Conservation (phyloP, 2,797 vertebrate species). For the Erithacus rubecula region DNA sequence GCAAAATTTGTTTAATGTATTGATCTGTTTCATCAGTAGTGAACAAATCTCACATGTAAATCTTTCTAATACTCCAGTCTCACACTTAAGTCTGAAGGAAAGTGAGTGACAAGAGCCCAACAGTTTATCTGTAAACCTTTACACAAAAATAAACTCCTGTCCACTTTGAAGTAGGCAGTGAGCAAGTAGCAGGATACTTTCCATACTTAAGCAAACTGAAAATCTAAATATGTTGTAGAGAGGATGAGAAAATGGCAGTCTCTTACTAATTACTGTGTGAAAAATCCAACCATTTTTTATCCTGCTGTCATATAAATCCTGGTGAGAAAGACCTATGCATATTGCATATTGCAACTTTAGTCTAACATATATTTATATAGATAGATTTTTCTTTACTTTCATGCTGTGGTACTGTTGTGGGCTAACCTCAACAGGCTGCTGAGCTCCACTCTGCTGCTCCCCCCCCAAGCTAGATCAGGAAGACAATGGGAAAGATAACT, state of each 20-base stretch:
- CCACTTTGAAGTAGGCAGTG: not conserved
- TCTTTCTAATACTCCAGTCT: not conserved
- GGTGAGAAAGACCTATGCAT: not conserved
- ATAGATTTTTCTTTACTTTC: not conserved
- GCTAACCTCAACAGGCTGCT: not conserved
- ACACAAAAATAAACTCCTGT: not conserved
- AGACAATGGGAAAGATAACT: not conserved
- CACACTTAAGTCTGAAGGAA: not conserved
- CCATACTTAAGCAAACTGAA: not conserved
- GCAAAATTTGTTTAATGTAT: not conserved
- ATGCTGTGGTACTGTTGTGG: not conserved
- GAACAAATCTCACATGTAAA: not conserved
- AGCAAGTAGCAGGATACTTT: not conserved
- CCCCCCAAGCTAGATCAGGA: fast-evolving
- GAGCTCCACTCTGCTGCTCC: not conserved
- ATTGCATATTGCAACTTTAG: not conserved
- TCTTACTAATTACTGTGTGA: not conserved
- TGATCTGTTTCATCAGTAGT: not conserved
- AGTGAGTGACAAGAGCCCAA: not conserved
- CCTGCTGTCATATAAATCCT: not conserved
- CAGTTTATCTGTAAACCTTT: not conserved
- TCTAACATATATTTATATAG: not conserved
- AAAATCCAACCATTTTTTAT: not conserved
- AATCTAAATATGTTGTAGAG: not conserved
- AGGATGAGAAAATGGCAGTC: not conserved